Conservation (phyloP, 2,797 vertebrate genomes). For the Somateria mollissima region DNA sequence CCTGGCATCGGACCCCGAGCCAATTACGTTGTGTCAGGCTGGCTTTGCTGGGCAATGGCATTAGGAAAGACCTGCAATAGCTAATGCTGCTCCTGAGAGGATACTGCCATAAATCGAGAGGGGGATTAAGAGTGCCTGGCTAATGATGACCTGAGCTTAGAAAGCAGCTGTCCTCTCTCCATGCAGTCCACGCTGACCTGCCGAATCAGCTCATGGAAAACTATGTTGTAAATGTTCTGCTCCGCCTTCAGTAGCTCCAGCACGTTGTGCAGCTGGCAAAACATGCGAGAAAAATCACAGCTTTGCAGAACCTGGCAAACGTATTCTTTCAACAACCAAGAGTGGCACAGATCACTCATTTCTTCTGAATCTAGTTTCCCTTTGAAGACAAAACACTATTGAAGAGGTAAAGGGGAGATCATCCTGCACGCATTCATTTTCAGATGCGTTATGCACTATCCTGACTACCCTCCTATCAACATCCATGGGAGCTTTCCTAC, state of each 20-base stretch:
- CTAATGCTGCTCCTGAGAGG: background rate
- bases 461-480: background rate
- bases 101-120: background rate
- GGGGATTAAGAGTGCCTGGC: background rate
- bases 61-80: background rate
- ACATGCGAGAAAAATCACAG: background rate
- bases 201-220: conserved; percentile 91
- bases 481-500: background rate
- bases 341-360: background rate
- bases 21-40: background rate
- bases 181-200: conserved; percentile 89
- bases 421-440: background rate
- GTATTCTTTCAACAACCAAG: background rate
- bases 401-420: background rate
- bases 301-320: background rate
- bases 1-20: background rate
- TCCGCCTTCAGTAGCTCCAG: conserved; percentile 85
- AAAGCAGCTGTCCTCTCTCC: conserved; percentile 90
- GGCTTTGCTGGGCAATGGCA: background rate
- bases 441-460: background rate
- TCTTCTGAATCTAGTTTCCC: background rate
- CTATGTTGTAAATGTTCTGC: conserved; percentile 90
- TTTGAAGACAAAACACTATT: background rate
- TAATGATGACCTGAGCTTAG: conserved; percentile 86
- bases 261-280: conserved; percentile 84